Evolutionary conservation across 2,797 vertebrate species (phyloP).

Genomic region (Ceryle rudis): DNA sequence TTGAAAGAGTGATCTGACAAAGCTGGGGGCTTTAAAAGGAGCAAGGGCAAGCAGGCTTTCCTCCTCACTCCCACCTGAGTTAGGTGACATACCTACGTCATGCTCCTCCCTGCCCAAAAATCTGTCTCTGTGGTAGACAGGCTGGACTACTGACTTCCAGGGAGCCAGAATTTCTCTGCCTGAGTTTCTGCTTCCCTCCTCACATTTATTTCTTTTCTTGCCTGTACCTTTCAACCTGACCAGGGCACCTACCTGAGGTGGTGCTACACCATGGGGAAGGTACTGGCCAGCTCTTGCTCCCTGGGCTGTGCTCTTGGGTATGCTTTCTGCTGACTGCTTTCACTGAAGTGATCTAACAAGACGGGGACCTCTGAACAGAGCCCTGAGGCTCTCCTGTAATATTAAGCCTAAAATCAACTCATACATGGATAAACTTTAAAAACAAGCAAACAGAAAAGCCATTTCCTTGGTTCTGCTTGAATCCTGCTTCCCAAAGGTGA

Average conservation of each 20-base stretch:
- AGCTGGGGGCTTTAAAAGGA: not conserved
- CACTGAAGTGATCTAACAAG: not conserved
- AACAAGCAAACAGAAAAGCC: not conserved
- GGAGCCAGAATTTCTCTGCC: not conserved
- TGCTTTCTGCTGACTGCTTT: not conserved
- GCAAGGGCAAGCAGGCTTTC: not conserved
- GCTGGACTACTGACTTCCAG: not conserved
- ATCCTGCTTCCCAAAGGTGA: conserved; percentile 9
- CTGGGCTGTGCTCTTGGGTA: not conserved
- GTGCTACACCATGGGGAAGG: rapidly evolving
- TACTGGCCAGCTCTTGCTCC: not conserved
- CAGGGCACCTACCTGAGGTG: not conserved
- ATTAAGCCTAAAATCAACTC: not conserved
- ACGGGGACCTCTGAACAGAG: not conserved
- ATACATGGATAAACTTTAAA: not conserved
- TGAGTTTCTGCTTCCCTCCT: not conserved
- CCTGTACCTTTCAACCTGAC: not conserved
- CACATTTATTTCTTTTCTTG: not conserved
- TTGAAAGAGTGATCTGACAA: not conserved
- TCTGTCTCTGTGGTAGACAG: rapidly evolving
- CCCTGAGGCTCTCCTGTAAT: not conserved
- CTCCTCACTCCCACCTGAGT: not conserved
- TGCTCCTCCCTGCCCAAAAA: not conserved
- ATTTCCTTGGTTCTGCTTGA: conserved; percentile 32
- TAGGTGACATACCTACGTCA: not conserved